phyloP scores from a whole-genome alignment of 2,113 vertebrate species.

The Antidorcas marsupialis region DNA sequence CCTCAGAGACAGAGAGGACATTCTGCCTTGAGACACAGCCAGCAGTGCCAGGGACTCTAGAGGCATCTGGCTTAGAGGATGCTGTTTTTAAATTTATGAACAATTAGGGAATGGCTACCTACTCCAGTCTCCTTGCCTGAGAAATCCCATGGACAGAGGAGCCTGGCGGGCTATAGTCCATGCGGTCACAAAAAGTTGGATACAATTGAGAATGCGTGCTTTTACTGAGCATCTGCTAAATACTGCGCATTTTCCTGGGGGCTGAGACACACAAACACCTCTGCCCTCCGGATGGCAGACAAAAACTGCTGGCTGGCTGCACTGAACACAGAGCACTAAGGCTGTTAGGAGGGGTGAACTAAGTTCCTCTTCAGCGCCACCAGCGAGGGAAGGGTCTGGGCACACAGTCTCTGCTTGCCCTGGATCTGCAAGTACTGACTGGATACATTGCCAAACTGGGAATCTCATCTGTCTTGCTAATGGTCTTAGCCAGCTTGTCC shows the following conservation, averaged over 20 bases:
- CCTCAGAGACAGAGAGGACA: neutral
- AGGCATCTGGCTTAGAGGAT: neutral
- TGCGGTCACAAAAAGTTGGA: fast-evolving
- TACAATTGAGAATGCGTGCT: fast-evolving
- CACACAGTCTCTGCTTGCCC: neutral
- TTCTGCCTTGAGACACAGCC: neutral
- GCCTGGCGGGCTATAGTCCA: neutral
- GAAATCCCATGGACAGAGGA: neutral
- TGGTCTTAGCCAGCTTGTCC: neutral
- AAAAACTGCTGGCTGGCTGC: neutral
- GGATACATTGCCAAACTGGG: neutral
- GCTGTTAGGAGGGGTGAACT: neutral
- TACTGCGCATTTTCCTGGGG: neutral
- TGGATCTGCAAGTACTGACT: neutral
- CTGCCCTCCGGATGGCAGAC: neutral
- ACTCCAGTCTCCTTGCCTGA: neutral
- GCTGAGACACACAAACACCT: neutral
- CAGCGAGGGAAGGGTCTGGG: neutral
- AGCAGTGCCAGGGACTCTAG: neutral
- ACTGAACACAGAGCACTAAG: too few relatives aligned
- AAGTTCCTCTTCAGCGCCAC: neutral
- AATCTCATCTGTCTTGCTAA: neutral
- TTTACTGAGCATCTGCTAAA: neutral
- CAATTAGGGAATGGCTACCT: neutral
- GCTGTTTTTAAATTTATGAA: neutral